Evolutionary conservation across 2,888 invertebrate species (phyloP), one percentile per base, ranked within the genome.

Genomic region (Xestia ashworthii): DNA sequence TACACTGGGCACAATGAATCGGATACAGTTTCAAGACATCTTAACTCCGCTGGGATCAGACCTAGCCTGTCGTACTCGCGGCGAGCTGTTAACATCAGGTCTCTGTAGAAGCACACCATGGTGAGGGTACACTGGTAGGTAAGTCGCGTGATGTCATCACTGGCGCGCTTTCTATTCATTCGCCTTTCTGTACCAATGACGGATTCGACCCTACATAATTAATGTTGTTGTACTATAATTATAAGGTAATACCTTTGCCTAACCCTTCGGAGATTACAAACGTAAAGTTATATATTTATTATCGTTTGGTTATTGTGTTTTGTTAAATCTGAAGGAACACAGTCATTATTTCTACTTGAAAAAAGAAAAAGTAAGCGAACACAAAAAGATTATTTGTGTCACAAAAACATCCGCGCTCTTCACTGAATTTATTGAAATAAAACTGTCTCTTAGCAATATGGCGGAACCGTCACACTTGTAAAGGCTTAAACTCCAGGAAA

Each of bases 341-440:
- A 16, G 32, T 44, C 22, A 25, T 6, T 19, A 22, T 4, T 19
- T 32, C 11, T 6, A 44, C 9, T 16, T 41, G 41, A 41, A 53
- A 53, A 14, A 16, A 32, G 11, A 32, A 44, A 58, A 50, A 25
- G n/a, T n/a, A n/a, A 46, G 25, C 1, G 44, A 72, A n/a, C 66
- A 25, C 8, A 50, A 19, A 22, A 69, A 69, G n/a, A 38, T 67
- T 74, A 67, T 76, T 68, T 25, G 14, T 41, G 1, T 3, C 44
- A 19, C 19, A n/a, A 53, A 75, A 66, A 55, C 0, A 67, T 14
- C 9, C 14, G 44, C 9, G 8, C 1, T 67, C 32, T 32, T 38
- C 25, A 12, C 25, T 19, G 65, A 75, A 85, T 85, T 82, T 78
- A 85, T 82, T 83, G 68, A 68, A 78, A 85, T 73, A 78, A 71